A percentile compares a stretch with the other conserved stretches of the same genome.
Conservation (phyloP, 1,140 invertebrate genomes). For the Hylyphantes graminicola region DNA sequence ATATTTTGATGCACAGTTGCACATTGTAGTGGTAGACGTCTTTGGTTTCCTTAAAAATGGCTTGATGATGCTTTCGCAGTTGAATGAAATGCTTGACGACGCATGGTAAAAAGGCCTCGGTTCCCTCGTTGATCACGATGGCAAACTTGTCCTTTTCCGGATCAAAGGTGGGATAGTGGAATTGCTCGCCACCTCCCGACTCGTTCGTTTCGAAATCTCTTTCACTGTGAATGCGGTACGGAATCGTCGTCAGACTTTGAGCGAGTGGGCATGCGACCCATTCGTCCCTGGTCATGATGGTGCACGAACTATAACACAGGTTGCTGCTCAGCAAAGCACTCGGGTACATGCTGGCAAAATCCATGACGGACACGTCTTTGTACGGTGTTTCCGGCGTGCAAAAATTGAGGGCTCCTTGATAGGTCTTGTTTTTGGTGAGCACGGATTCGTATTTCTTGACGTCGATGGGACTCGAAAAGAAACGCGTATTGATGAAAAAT, state of each 20-base stretch:
- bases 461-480: constrained; percentile 1
- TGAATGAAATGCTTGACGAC: constrained; percentile 3
- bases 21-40: constrained; percentile 24
- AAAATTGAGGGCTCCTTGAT: constrained; percentile 23
- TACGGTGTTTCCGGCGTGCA: not conserved
- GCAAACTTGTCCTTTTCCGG: not conserved
- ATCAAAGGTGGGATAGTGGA: not conserved
- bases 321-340: constrained; percentile 5
- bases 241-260: not conserved
- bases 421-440: not conserved
- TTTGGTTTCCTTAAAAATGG: constrained; percentile 12
- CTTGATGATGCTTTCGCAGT: not conserved
- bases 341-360: constrained; percentile 33
- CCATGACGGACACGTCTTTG: constrained; percentile 1
- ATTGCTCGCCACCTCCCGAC: not conserved
- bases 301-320: constrained; percentile 8
- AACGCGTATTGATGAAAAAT: constrained; percentile 15
- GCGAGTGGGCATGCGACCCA: not conserved
- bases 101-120: not conserved
- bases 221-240: not conserved
- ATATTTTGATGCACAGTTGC: constrained; percentile 27
- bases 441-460: not conserved
- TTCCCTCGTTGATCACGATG: not conserved
- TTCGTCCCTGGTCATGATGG: not conserved
- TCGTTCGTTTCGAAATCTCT: not conserved